Evolutionary conservation across 2,113 vertebrate species (phyloP), one percentile per base, ranked within the genome.

Genomic region (Nothocercus julius): DNA sequence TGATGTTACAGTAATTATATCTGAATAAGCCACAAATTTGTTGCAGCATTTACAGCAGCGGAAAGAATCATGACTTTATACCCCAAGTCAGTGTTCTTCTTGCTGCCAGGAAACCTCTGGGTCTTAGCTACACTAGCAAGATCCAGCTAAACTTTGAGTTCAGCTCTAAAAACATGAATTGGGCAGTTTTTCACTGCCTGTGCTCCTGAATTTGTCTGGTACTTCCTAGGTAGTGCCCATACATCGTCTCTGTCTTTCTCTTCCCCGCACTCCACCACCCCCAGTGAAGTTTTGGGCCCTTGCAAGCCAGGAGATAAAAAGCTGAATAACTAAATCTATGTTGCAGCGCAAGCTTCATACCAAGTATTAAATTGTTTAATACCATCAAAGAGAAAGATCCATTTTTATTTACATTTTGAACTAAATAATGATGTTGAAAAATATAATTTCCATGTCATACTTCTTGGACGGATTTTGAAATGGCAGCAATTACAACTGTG

Each of bases 401-500:
- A 1, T 24, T 56, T 58, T 4, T 3, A 63, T 82, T 45, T 76
- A 69, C 53, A 25, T 42, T 64, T 67, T 63, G 25, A 49, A 70
- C 14, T 22, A 24, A 20, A n/a, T 47, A 4, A 44, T 61, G 2
- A 0, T 3, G 1, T 28, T 72, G 34, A 25, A 78, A 70, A 34
- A 32, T 7, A 3, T 38, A 27, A 63, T 87, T 92, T 20, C 61
- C 53, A 79, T 87, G 42, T 24, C 30, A 13, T 24, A 22, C 68
- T 21, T 80, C 62, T 15, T 42, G 56, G 38, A n/a, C 56, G 36
- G 47, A 69, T 36, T 56, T 74, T 94, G 93, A 89, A 94, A 88
- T 84, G 85, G 85, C 80, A 91, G 68, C n/a, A 74, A 8, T 83
- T 82, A 22, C 20, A 63, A n/a, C 34, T 63, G 7, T 93, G 79